Percentiles rank a stretch among this genome's conserved stretches.
Evolutionary conservation across 1,140 invertebrate species (phyloP).

Genomic region (Agraylea sexmaculata): DNA sequence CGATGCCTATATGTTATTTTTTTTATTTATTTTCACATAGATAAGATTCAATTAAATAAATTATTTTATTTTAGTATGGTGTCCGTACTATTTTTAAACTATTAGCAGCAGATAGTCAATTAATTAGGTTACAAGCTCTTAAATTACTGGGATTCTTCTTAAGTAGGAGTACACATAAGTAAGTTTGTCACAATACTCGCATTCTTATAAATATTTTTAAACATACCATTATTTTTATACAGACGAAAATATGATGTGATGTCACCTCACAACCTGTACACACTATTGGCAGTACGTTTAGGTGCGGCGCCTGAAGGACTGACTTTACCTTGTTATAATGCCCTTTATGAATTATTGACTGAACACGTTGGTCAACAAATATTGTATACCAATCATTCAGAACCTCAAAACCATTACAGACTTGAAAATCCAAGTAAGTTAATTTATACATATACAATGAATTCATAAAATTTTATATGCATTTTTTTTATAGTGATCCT

Average conservation of each 20-base stretch:
- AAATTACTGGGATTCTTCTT: constrained; percentile 93
- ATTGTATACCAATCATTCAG: constrained; percentile 78
- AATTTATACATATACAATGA: too few relatives aligned
- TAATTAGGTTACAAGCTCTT: constrained; percentile 88
- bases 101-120: constrained; percentile 85
- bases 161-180: constrained; percentile 91
- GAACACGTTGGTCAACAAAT: constrained; percentile 95
- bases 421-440: constrained; percentile 92
- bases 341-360: constrained; percentile 97
- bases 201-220: neutral
- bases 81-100: constrained; percentile 95
- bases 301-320: constrained; percentile 81
- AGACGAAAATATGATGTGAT: constrained; percentile 97
- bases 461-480: constrained; percentile 1
- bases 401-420: constrained; percentile 87
- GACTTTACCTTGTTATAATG: constrained; percentile 91
- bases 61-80: constrained; percentile 55
- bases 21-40: constrained; percentile 1
- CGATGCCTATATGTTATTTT: neutral
- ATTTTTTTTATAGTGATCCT: constrained; percentile 71
- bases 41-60: neutral
- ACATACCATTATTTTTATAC: constrained; percentile 12
- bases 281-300: constrained; percentile 84
- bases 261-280: constrained; percentile 96
- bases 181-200: constrained; percentile 28